Evolutionary conservation across 2,888 invertebrate genomes (phyloP).

Genomic region (Bellardia bayeri): DNA sequence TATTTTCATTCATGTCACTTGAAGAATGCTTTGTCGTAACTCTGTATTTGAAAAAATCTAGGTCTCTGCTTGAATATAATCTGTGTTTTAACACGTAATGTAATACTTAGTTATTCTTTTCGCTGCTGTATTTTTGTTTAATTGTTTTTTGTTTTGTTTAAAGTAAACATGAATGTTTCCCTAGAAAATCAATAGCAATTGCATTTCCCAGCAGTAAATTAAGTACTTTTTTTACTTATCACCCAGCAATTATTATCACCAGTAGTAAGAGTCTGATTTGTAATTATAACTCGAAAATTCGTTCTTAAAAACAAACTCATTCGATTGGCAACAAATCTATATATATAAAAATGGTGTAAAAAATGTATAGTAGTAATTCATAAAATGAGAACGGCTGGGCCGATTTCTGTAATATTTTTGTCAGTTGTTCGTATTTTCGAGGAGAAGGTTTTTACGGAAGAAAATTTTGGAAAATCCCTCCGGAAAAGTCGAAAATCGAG

Average conservation of each 20-base stretch:
- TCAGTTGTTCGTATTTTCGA: too few relatives aligned
- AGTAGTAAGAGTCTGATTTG: too few relatives aligned
- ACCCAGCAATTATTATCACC: neutral
- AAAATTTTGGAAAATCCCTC: too few relatives aligned
- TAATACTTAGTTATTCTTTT: conserved; percentile 62
- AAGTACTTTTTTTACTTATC: neutral
- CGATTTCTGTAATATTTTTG: too few relatives aligned
- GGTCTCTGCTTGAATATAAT: conserved; percentile 45
- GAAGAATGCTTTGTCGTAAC: neutral
- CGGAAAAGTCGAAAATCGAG: too few relatives aligned
- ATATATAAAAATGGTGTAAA: too few relatives aligned
- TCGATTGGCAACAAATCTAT: too few relatives aligned
- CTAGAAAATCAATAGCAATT: conserved; percentile 42
- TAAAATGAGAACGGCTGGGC: too few relatives aligned
- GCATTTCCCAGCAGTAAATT: conserved; percentile 50
- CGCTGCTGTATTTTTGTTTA: conserved; percentile 23
- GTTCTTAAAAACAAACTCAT: too few relatives aligned
- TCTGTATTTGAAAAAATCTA: conserved; percentile 47
- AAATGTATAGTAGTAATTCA: too few relatives aligned
- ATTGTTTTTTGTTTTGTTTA: conserved; percentile 15
- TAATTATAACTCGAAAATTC: too few relatives aligned
- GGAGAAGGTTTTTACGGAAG: too few relatives aligned
- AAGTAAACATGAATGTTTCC: conserved; percentile 29
- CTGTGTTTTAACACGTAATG: conserved; percentile 53
- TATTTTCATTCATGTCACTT: conserved; percentile 10